Evolutionary conservation across 2,888 invertebrate genomes (phyloP), one percentile per base, ranked within the genome.

Genomic region (Resseliella maxima): DNA sequence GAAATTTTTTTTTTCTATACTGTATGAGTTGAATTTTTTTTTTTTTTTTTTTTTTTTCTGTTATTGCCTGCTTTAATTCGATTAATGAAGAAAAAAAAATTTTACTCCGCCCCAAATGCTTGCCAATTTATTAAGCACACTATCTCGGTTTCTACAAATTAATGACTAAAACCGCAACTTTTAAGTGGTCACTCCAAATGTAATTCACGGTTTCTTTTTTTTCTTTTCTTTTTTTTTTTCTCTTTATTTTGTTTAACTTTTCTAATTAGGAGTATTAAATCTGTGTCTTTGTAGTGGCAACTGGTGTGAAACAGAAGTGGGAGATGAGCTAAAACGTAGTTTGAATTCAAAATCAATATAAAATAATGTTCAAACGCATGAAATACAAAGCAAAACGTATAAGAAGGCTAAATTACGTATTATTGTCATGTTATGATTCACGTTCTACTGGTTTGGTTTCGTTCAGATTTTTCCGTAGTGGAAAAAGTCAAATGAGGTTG

Each of bases 401-500:
- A 72, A 31, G 15, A 72, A 72, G 2, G 31, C 15, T 35, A 35
- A 72, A 72, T 72, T 72, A 72, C 35, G 31, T 72, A 72, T 50
- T 2, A 50, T 35, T 72, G 72, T 72, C 72, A 12, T 38, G 24
- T 83, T 38, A 38, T 83, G 38, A n/a, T 83, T 83, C 38, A 83
- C 38, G 83, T 83, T 83, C 83, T 38, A 83, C 38, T 38, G 83
- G 38, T 72, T 72, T 72, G 31, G 72, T 72, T 31, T 72, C 35
- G 72, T 83, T 18, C 38, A 38, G 36, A 83, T 83, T 83, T 31
- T 38, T 36, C 21, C 83, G 36, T 83, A 83, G 36, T 83, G 21
- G 83, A 81, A 81, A 64, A 64, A 54, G 24, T 64, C 31, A 64
- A 64, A 64, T 64, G 64, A 64, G 31, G 31, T 64, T 6, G 18